Evolutionary conservation across 1,140 invertebrate species (phyloP), one percentile per base, ranked within the genome.

Genomic region (Lysiphlebus fabarum): DNA sequence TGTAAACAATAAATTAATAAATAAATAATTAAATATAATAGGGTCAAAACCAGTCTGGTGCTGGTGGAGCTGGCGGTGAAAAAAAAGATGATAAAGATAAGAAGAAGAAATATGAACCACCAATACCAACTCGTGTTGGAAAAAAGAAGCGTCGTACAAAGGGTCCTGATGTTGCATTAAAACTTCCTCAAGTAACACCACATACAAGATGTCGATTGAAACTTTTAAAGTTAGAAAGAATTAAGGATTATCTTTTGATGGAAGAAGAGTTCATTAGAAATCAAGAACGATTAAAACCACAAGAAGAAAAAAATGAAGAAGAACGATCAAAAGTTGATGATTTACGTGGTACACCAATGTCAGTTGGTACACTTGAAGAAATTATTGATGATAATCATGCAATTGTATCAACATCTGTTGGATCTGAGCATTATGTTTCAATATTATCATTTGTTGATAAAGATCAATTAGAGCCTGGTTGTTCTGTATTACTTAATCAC

Each of bases 341-440:
- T 77, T 82, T 99, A 33, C 83, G 98, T 78, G 96, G 98, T 55
- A 99, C 96, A 37, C 98, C 98, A 4, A 99, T 99, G 98, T 98
- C 95, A 36, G 98, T 99, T 37, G 98, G 98, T n/a, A 98, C 92
- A 63, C 81, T 99, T 56, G 98, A 99, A 79, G 98, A 99, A 81
- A 99, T 99, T 45, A 99, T 99, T 66, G 98, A 99, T 83, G 98
- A 99, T 77, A 99, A 99, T 80, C 98, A 99, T 82, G 98, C 98
- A 8, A 99, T 99, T 76, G 98, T 99, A 2, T 99, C 96, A 0
- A 99, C 98, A 7, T 99, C 96, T 14, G 98, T 99, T 17, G 98
- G 98, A 8, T 97, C 94, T 71, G 98, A 99, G 77, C 98, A 99
- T 79, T 99, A 99, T 78, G 98, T 99, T 38, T 98, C 93, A 68